Evolutionary conservation across 2,888 invertebrate species (phyloP), one percentile per base, ranked within the genome.

Genomic region (Ischnus inquisitorius): DNA sequence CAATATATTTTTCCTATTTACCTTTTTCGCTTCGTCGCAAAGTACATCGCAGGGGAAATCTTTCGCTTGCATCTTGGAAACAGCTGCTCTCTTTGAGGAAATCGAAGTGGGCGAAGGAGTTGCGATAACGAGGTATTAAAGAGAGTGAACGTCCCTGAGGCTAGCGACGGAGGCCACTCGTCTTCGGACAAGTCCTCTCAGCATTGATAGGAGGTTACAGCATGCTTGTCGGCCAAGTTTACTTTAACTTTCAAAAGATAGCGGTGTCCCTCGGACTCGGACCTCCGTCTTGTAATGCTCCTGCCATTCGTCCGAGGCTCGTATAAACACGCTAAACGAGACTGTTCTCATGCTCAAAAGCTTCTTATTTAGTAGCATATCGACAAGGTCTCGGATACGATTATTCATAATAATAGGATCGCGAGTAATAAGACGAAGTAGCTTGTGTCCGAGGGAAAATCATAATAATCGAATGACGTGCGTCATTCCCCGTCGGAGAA

Each of bases 41-140:
- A 82, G 64, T 62, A 71, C 34, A 62, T 28, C 14, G 43, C 72
- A 51, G 51, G 67, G 46, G 65, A 62, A 43, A 60, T 51, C 28
- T 57, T 54, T 51, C 10, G 43, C 19, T 39, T 54, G 65, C 41
- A 51, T 69, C 78, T 51, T 28, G 8, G 54, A 5, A 2, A 19
- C 54, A 41, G 25, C 39, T 48, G 16, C 28, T 10, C 25, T 34
- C 67, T 74, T 60, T 75, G 64, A 65, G 39, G 39, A 10, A 54
- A 43, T 54, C 62, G 60, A 78, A 69, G 62, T 46, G 78, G 62
- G 12, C 34, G 19, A 69, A 34, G 16, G 60, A 77, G 57, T 62
- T 64, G 48, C 62, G 54, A 65, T 82, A 77, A 82, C 64, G 76
- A 82, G 54, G 71, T 77, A 71, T 65, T 67, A 74, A 68, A 78